Percentiles rank a stretch among this genome's conserved stretches.
Conservation (phyloP, 2,888 invertebrate genomes). For the Synanthedon vespiformis region DNA sequence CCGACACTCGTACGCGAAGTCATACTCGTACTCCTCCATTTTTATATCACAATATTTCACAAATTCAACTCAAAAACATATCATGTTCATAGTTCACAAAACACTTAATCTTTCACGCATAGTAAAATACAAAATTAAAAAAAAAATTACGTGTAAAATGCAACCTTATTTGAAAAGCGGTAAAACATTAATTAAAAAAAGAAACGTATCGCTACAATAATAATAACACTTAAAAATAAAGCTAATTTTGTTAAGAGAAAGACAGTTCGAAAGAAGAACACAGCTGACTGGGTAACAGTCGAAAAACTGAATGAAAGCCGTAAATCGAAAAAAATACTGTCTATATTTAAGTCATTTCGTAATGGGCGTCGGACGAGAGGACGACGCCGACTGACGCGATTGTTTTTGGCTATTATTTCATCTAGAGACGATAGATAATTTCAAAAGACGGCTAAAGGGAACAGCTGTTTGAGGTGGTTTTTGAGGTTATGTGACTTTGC, state of each 20-base stretch:
- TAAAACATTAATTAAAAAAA: constrained; percentile 8
- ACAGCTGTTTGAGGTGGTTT: constrained; percentile 51
- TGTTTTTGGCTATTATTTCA: constrained; percentile 12
- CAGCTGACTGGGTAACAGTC: constrained; percentile 30
- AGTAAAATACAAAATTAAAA: constrained; percentile 12
- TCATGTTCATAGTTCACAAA: constrained; percentile 18
- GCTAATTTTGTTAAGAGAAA: neutral
- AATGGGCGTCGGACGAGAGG: constrained; percentile 38
- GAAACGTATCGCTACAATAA: neutral
- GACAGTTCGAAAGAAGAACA: constrained; percentile 16
- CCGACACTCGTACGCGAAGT: constrained; percentile 77
- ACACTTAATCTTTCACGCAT: constrained; percentile 17
- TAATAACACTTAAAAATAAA: neutral
- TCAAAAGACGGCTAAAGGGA: constrained; percentile 20
- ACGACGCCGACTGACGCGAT: constrained; percentile 24
- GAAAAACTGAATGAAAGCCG: constrained; percentile 62
- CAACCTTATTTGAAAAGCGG: constrained; percentile 19
- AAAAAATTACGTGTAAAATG: constrained; percentile 8
- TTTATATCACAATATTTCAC: constrained; percentile 7
- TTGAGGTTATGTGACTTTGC: constrained; percentile 63
- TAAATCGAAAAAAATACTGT: constrained; percentile 48
- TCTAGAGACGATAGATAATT: constrained; percentile 19
- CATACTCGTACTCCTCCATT: constrained; percentile 72
- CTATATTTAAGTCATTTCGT: constrained; percentile 64
- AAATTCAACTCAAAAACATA: constrained; percentile 16